Base-by-base conservation (phyloP, 2,888 invertebrate species). In the Copidosoma aretas region DNA sequence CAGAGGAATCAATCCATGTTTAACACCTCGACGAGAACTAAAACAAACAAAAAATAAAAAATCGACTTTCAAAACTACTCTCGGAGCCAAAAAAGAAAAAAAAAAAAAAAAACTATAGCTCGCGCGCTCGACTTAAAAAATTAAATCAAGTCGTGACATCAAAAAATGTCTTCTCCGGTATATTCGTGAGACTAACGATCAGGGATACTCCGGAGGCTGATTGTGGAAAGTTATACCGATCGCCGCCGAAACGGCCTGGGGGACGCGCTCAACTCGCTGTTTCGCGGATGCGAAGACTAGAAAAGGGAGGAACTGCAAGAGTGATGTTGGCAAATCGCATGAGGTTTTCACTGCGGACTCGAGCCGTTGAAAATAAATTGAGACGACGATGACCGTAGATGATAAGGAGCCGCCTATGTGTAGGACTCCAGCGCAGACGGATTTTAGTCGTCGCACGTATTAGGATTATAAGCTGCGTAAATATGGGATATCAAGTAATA, bases 401-500 rank as follows among this genome's bases (percentile, higher is more conserved):
- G 8, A 8, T 32, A 32, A 32, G 32, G 32, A 32, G 32, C 32
- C 32, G 32, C n/a, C n/a, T n/a, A n/a, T n/a, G n/a, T n/a, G n/a
- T n/a, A n/a, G n/a, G n/a, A n/a, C n/a, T n/a, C n/a, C n/a, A n/a
- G n/a, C 22, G 67, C 32, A 71, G 59, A 67, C 65, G 53, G 64
- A 17, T 46, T 46, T 46, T 46, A 77, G 77, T 79, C 78, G 79
- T 75, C 81, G 80, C 80, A 80, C 79, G 79, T 80, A 82, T 78
- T 32, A 3, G 79, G 80, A 81, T 77, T 76, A 79, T 80, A 81
- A 79, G 12, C 8, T 76, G 78, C 81, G 80, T 81, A 81, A 80
- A 77, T 80, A 81, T 80, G 79, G 73, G 76, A 81, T 77, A 76
- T 79, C 82, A 81, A 82, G 80, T 81, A 82, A 82, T 79, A 81